Evolutionary conservation across 2,797 vertebrate genomes (phyloP).

Genomic region (Bradypus variegatus): DNA sequence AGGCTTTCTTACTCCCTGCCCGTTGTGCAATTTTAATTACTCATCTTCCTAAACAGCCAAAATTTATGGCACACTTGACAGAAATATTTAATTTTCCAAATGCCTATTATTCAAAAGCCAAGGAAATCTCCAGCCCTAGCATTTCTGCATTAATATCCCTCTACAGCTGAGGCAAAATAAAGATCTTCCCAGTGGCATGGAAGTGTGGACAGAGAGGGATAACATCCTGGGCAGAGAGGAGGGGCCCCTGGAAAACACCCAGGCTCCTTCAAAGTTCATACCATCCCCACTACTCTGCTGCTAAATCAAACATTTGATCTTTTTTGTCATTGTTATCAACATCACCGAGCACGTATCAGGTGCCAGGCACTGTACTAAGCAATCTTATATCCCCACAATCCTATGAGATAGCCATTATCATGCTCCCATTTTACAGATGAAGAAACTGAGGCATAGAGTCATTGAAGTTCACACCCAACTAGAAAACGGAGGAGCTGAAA

Average conservation of each 20-base stretch:
- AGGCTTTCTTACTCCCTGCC: conserved; percentile 44
- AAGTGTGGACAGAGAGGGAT: not conserved
- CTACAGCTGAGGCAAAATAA: conserved; percentile 39
- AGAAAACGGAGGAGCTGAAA: not conserved
- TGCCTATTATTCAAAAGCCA: conserved; percentile 41
- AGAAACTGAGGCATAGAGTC: conserved; percentile 1
- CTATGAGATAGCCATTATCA: not conserved
- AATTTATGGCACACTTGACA: conserved; percentile 66
- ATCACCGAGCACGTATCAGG: not conserved
- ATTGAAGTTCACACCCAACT: not conserved
- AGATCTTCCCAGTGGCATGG: conserved; percentile 15
- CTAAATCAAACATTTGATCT: not conserved
- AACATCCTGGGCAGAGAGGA: not conserved
- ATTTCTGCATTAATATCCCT: conserved; percentile 46
- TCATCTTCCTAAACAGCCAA: conserved; percentile 69
- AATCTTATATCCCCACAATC: not conserved
- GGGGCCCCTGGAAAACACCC: not conserved
- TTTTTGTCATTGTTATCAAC: not conserved
- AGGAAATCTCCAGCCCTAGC: conserved; percentile 43
- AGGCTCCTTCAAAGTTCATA: not conserved
- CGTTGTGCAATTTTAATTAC: conserved; percentile 73
- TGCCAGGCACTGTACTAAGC: not conserved
- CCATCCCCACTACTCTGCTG: not conserved
- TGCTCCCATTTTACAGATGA: not conserved
- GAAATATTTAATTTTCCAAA: conserved; percentile 73